phyloP scores from a whole-genome alignment of 2,113 vertebrate species.

The Pelmatolapia mariae region DNA sequence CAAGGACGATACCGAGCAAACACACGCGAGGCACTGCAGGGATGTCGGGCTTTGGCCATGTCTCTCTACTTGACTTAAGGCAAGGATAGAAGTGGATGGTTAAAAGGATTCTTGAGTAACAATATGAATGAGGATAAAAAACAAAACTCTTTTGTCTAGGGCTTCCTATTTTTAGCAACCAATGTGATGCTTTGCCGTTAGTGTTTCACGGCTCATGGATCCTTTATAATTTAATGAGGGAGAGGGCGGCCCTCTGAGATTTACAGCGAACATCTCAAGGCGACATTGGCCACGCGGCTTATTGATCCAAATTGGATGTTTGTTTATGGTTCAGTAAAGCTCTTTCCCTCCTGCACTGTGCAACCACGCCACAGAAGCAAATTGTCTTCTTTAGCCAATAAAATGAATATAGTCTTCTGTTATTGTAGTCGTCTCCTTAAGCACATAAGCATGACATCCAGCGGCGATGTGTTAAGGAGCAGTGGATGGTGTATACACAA shows the following conservation, averaged over 20 bases:
- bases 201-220: conserved; percentile 67
- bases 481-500: background rate
- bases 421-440: background rate
- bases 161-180: conserved; percentile 68
- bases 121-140: conserved; percentile 24
- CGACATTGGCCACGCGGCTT: conserved; percentile 43
- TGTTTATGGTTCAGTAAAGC: conserved; percentile 68
- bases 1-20: conserved; percentile 23
- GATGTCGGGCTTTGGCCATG: conserved; percentile 12
- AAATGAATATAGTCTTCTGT: conserved; percentile 12
- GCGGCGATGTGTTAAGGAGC: background rate
- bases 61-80: conserved; percentile 37
- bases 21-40: background rate
- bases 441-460: background rate
- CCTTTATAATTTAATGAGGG: conserved; percentile 76
- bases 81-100: conserved; percentile 42
- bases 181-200: conserved; percentile 43
- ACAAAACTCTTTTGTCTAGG: conserved; percentile 46
- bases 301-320: conserved; percentile 70
- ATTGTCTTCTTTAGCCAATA: conserved; percentile 22
- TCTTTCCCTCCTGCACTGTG: conserved; percentile 15
- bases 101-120: conserved; percentile 73
- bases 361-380: background rate
- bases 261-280: conserved; percentile 54
- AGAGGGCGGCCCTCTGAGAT: conserved; percentile 57